Conservation (phyloP, 1,140 invertebrate species). For the Pseudomyrmex cubaensis region DNA sequence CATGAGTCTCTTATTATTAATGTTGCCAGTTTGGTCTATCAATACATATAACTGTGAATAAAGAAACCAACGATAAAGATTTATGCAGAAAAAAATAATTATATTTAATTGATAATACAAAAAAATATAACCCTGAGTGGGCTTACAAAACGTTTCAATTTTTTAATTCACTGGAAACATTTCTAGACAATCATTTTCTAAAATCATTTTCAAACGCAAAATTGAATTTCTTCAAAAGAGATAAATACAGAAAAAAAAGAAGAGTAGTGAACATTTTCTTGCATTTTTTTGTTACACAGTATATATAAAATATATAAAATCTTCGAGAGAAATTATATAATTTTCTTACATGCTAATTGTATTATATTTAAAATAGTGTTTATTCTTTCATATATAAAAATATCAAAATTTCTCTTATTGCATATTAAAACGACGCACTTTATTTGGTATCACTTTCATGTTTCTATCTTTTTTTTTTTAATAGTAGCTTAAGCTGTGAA, state of each 20-base stretch:
- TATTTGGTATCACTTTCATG: constrained; percentile 74
- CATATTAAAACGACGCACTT: constrained; percentile 52
- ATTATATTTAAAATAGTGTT: constrained; percentile 45
- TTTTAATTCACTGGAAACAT: constrained; percentile 50
- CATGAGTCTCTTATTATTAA: no score
- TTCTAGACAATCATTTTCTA: constrained; percentile 28
- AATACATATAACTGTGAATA: neutral
- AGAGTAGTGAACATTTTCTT: constrained; percentile 63
- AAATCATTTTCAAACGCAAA: constrained; percentile 15
- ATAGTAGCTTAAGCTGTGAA: constrained; percentile 58
- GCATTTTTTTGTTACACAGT: constrained; percentile 26
- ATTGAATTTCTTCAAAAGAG: constrained; percentile 10
- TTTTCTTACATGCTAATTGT: constrained; percentile 46
- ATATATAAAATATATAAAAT: neutral
- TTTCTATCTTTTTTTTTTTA: constrained; percentile 45
- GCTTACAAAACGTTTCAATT: constrained; percentile 69
- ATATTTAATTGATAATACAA: constrained; percentile 71
- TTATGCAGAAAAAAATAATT: constrained; percentile 58
- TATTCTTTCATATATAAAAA: constrained; percentile 52
- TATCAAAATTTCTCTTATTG: constrained; percentile 63
- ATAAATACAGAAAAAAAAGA: constrained; percentile 17
- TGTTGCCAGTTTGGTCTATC: no score
- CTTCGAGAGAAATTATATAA: constrained; percentile 35
- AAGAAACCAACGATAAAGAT: neutral
- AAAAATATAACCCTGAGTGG: constrained; percentile 67